A percentile compares a stretch with the other conserved stretches of the same genome.
Conservation (phyloP, 1,140 invertebrate genomes). For the Formica selysi region DNA sequence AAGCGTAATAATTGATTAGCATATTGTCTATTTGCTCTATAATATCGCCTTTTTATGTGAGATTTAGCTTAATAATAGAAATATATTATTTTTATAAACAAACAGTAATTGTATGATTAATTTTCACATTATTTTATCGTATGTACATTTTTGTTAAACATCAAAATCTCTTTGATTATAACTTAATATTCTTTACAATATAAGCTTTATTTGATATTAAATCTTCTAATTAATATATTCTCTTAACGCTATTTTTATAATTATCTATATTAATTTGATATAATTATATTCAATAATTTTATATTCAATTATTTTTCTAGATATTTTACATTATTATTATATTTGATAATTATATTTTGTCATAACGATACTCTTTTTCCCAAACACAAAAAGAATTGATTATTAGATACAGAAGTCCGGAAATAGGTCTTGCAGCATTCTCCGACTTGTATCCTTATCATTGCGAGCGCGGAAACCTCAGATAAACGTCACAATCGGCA, state of each 20-base stretch:
- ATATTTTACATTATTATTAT: not conserved
- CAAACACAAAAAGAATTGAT: slow-evolving; percentile 4
- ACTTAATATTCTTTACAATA: too few species aligned
- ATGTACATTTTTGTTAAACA: not conserved
- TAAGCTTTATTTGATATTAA: too few species aligned
- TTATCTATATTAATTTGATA: not conserved
- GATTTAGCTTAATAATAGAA: not conserved
- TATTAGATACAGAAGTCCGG: not conserved
- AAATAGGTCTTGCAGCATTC: not conserved
- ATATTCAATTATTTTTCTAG: too few species aligned
- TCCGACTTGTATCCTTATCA: not conserved
- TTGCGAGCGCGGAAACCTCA: not conserved
- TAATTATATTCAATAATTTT: not conserved
- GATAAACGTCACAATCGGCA: slow-evolving; percentile 25
- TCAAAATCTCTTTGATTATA: not conserved
- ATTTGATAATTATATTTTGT: not conserved
- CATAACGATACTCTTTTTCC: not conserved
- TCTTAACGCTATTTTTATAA: not conserved
- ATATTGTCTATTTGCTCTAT: not conserved
- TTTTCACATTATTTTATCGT: not conserved
- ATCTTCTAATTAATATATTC: too few species aligned
- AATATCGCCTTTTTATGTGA: too few species aligned
- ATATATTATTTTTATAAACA: slow-evolving; percentile 1
- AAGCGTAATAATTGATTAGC: not conserved
- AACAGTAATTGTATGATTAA: not conserved